Evolutionary conservation across 2,888 invertebrate species (phyloP), one percentile per base, ranked within the genome.

Genomic region (Orthosia cruda): DNA sequence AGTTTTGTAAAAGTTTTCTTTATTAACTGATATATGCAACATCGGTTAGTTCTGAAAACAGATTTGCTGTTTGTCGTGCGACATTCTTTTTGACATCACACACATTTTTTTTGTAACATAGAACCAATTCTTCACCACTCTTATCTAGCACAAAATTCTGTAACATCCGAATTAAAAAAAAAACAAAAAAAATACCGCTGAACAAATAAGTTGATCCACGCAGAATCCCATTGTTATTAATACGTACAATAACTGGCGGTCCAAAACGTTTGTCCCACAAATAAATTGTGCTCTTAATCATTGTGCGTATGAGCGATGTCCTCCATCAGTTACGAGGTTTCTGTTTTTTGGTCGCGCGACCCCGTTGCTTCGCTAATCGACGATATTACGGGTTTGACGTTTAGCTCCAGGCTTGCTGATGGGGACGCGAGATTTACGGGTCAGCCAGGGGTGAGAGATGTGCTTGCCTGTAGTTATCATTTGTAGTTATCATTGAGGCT

Each of bases 221-320:
- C 84, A 82, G 70, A 78, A 81, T 77, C 76, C 79, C 76, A 78
- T 83, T 78, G 83, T 80, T 71, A 81, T 87, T 83, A 80, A 82
- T 82, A 81, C 81, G 79, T 70, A 83, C 83, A 83, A 87, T 86
- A 85, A 83, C 80, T 81, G 73, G 69, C 77, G 82, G 82, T 67
- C 82, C 84, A 75, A 84, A 83, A 77, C 82, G 83, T 74, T 80
- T 79, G 87, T 87, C 87, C 90, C 89, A 91, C 92, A 93, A 94
- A 94, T 93, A 93, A 94, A 94, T 94, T 87, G 91, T 81, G 75
- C 92, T 88, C 90, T 94, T 93, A 93, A 93, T 95, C 94, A 94
- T 89, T 87, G 81, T 80, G 83, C 84, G 89, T 89, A 91, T 93
- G 94, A 94, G 88, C 84, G 91, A 94, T 94, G 92, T 87, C 85